These are phyloP conservation scores for Spilogale gracilis DNA, from an alignment of 2,113 vertebrate genomes.

Conservation along the genomic window DNA sequence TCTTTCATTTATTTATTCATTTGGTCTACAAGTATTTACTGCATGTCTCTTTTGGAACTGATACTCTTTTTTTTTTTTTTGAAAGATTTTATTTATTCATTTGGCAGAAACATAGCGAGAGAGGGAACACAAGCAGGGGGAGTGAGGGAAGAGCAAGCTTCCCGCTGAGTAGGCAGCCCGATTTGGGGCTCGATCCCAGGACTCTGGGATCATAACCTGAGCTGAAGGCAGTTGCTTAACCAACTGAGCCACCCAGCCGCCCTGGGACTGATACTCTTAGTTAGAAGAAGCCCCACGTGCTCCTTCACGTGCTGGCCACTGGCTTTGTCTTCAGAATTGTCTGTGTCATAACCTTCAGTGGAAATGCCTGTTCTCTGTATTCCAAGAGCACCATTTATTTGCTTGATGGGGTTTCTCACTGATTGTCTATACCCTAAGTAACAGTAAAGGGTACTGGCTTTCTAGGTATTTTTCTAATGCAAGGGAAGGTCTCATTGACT, in stretches of 20 bases:
- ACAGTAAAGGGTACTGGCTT: background rate
- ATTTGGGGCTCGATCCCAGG: too few relatives aligned
- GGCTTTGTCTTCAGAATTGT: conserved; percentile 17
- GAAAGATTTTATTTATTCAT: too few relatives aligned
- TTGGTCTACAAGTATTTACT: background rate
- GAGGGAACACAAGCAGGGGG: too few relatives aligned
- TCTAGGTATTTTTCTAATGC: background rate
- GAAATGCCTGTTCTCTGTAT: background rate
- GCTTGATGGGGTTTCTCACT: background rate
- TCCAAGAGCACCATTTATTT: background rate
- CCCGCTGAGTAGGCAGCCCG: too few relatives aligned
- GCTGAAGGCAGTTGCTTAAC: too few relatives aligned
- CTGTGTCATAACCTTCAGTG: background rate
- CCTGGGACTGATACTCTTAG: background rate
- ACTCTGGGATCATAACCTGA: too few relatives aligned
- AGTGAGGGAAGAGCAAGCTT: too few relatives aligned
- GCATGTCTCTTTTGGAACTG: background rate
- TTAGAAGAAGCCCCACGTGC: background rate
- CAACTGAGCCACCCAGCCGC: too few relatives aligned
- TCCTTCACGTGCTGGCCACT: background rate
- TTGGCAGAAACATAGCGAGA: too few relatives aligned
- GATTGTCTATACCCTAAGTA: background rate
- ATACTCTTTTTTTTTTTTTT: too few relatives aligned
- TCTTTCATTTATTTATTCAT: conserved; percentile 7
- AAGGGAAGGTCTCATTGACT: background rate